These are phyloP conservation scores for Melieria omissa DNA, from an alignment of 2,888 invertebrate genomes.

Conservation along the genomic window DNA sequence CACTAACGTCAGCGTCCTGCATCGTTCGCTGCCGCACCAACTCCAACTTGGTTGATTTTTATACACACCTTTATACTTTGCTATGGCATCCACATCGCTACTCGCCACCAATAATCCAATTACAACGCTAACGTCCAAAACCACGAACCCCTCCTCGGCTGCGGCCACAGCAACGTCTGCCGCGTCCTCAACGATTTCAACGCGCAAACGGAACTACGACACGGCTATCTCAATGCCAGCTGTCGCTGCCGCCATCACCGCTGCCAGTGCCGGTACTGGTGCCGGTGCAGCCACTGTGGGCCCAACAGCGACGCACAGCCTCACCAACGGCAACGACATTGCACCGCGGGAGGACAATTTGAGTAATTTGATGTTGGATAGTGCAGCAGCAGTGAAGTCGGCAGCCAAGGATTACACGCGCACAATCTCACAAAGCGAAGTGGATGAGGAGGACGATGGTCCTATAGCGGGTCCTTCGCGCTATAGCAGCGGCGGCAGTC, in stretches of 20 bases:
- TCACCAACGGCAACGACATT: conserved; percentile 37
- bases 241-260: conserved; percentile 35
- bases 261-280: conserved; percentile 27
- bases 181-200: conserved; percentile 48
- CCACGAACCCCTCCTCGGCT: conserved; percentile 41
- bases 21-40: too few relatives aligned
- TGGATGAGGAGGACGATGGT: conserved; percentile 48
- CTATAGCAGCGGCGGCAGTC: conserved; percentile 44
- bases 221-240: conserved; percentile 60
- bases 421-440: conserved; percentile 59
- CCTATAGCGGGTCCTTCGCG: conserved; percentile 29
- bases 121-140: conserved; percentile 53
- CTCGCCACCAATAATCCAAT: conserved; percentile 62
- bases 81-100: conserved; percentile 65
- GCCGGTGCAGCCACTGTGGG: conserved; percentile 37
- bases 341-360: neutral
- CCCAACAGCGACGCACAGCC: conserved; percentile 32
- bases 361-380: conserved; percentile 16
- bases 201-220: conserved; percentile 63
- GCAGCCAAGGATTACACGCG: conserved; percentile 55
- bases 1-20: too few relatives aligned
- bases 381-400: conserved; percentile 2
- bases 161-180: conserved; percentile 40
- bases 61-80: conserved; percentile 30
- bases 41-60: neutral